Base-by-base conservation (phyloP, 2,797 vertebrate species). In the Paratrypauchen microcephalus region DNA sequence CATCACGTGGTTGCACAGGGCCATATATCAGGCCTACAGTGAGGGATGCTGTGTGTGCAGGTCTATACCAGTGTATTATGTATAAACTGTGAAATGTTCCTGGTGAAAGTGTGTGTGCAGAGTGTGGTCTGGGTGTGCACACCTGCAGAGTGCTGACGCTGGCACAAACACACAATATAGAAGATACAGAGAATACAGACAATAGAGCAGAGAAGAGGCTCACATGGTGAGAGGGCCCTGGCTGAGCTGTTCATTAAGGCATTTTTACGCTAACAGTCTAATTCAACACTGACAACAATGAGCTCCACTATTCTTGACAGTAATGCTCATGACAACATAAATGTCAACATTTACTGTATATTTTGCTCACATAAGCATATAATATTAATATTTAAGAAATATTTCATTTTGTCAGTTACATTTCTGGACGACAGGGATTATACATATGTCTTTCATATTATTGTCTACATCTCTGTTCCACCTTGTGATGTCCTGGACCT, bases 71-170 rank as follows among this genome's bases (percentile, higher is more conserved):
- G 41, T 45, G 41, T 45, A 15, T 45, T 15, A 15, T 45, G 13
- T 45, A 45, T 45, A 15, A 45, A 15, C 41, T 13, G 3, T 15
- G 12, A 15, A 15, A 45, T 45, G 13, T 45, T 45, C 41, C 13
- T 15, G 41, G 41, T 45, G 41, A 45, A 45, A 45, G 41, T 45
- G 32, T 32, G 30, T 32, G 30, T 32, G 72, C 82, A 83, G 74
- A 36, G 73, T 32, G 13, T 55, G 71, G 84, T 77, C 74, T 84
- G 81, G 75, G 80, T 7, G 0, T 70, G 75, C 58, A 66, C 41
- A 28, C 63, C 45, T 50, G 47, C 63, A 47, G 18, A 24, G 45
- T 32, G 63, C 64, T 52, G 64, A 66, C 30, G 64, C 23, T 16
- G 50, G 64, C 64, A 54, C n/a, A 52, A 36, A 54, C 48, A 36